Evolutionary conservation across 2,113 vertebrate species (phyloP).

Genomic region (Poeciliopsis occidentalis): DNA sequence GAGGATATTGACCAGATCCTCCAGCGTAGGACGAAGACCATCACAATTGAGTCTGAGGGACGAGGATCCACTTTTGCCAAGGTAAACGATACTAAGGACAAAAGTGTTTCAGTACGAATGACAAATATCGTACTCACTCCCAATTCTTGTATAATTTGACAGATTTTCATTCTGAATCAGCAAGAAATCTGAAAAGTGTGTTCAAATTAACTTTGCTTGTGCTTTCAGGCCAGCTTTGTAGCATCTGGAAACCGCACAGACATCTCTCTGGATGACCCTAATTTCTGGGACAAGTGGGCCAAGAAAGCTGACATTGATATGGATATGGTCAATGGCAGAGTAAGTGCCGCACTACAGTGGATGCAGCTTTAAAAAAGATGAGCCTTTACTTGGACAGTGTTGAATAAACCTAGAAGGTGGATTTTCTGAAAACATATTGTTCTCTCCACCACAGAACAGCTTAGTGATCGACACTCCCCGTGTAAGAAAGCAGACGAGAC

Average conservation of each 20-base stretch:
- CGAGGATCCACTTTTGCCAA: slow-evolving; percentile 98
- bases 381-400: not conserved
- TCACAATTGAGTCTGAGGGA: slow-evolving; percentile 97
- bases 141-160: not conserved
- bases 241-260: slow-evolving; percentile 98
- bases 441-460: slow-evolving; percentile 86
- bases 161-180: not conserved
- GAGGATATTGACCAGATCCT: slow-evolving; percentile 99
- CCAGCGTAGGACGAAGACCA: slow-evolving; percentile 96
- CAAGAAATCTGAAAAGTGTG: slow-evolving; percentile 4
- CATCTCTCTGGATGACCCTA: slow-evolving; percentile 97
- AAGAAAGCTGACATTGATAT: slow-evolving; percentile 98
- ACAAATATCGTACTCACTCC: not conserved
- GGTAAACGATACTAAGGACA: slow-evolving; percentile 72
- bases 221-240: slow-evolving; percentile 96
- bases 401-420: not conserved
- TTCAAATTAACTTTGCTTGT: slow-evolving; percentile 43
- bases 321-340: slow-evolving; percentile 93
- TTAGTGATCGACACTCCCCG: slow-evolving; percentile 98
- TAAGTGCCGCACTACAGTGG: slow-evolving; percentile 77
- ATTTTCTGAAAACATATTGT: slow-evolving; percentile 1
- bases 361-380: not conserved
- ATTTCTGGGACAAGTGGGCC: slow-evolving; percentile 99
- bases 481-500: slow-evolving; percentile 95
- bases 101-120: not conserved